Base-by-base conservation (phyloP, 2,113 vertebrate genomes). In the Merops nubicus region DNA sequence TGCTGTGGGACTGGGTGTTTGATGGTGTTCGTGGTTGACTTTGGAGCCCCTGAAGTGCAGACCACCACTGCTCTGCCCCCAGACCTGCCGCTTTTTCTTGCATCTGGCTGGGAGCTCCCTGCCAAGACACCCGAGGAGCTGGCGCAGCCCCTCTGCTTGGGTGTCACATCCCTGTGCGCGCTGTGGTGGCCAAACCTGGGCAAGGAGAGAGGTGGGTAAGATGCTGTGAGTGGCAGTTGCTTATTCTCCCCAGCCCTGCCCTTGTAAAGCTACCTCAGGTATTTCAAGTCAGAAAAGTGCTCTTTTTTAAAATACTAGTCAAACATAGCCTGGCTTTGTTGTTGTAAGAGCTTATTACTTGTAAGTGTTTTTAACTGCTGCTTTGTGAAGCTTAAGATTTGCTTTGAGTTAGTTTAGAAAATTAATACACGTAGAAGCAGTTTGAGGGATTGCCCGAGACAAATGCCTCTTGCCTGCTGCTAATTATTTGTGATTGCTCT, bases 151-250 rank as follows among this genome's bases (percentile, higher is more conserved):
- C 63, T 43, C 19, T 8, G 22, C 11, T 2, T 0, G 0, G 2
- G 57, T n/a, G 40, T 38, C 16, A 2, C 16, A 4, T 1, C 1
- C 15, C 28, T 5, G 14, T 4, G 12, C 6, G 1, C 0, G 12
- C 60, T 48, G 19, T 33, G 22, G 34, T 1, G 20, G 64, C 56
- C 5, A 4, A 28, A 45, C n/a, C 38, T 26, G 23, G 9, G 40
- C 22, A 17, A 36, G 43, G 43, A 51, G 60, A 10, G 47, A 40
- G 25, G 10, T 43, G 20, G 31, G n/a, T 18, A 56, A 43, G 73
- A n/a, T 81, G 72, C 42, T 70, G 3, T 2, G 5, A 65, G 28
- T 5, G 47, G 20, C 31, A 79, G 45, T 5, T 17, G 21, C 33
- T 75, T 47, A 63, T 75, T 76, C 53, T 72, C 51, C 43, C 33